phyloP scores from a whole-genome alignment of 2,888 invertebrate species.

The Trilocha varians region DNA sequence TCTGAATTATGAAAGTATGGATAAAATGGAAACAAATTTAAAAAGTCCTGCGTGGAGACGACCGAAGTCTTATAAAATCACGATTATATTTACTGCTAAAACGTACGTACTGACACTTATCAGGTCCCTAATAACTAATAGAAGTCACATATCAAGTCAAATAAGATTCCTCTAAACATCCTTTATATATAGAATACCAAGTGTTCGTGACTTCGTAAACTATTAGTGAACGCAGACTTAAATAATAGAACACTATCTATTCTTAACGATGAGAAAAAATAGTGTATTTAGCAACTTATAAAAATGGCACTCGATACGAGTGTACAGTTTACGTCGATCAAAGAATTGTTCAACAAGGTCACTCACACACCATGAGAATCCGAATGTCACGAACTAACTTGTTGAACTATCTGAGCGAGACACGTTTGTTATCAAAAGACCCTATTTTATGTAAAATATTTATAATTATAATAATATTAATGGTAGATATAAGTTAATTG shows the following conservation, averaged over 20 bases:
- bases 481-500: slow-evolving; percentile 25
- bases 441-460: not conserved
- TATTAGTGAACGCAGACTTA: too few relatives aligned
- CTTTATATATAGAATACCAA: too few relatives aligned
- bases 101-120: not conserved
- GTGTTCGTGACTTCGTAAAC: too few relatives aligned
- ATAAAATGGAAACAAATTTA: slow-evolving; percentile 25
- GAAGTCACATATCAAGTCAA: slow-evolving; percentile 3
- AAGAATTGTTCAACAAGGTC: too few relatives aligned
- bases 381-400: slow-evolving; percentile 4
- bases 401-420: slow-evolving; percentile 11
- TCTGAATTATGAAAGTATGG: slow-evolving; percentile 30
- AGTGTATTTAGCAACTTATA: too few relatives aligned
- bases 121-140: not conserved
- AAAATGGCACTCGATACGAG: too few relatives aligned
- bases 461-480: not conserved
- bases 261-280: too few relatives aligned
- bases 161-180: too few relatives aligned
- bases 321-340: not conserved
- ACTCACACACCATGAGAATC: too few relatives aligned
- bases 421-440: slow-evolving; percentile 16
- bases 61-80: slow-evolving; percentile 8
- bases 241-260: too few relatives aligned
- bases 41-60: slow-evolving; percentile 42
- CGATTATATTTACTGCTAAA: slow-evolving; percentile 12